A percentile compares a stretch with the other conserved stretches of the same genome.
phyloP scores from a whole-genome alignment of 2,797 vertebrate species.

The Otus scops region DNA sequence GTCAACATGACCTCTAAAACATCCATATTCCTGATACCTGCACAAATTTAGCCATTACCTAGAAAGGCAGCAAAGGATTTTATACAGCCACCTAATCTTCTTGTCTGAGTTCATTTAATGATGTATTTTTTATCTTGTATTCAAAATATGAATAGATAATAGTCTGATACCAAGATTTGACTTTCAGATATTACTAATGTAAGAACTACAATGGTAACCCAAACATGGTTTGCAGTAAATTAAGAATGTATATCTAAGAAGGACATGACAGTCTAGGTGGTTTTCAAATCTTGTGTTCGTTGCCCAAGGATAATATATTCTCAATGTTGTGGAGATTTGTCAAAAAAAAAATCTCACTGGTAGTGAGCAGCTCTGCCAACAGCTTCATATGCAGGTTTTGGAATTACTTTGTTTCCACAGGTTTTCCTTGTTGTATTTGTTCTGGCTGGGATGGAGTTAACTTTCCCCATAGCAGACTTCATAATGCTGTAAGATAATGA shows the following conservation, averaged over 20 bases:
- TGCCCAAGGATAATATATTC: background rate
- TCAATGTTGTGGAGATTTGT: background rate
- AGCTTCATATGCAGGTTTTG: background rate
- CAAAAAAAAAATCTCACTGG: background rate
- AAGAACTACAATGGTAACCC: background rate
- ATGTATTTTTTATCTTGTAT: background rate
- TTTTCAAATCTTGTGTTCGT: background rate
- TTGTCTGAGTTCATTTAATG: background rate
- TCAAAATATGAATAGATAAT: background rate
- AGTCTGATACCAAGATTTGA: background rate
- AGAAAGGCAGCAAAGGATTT: background rate
- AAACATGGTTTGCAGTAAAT: background rate
- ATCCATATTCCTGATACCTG: background rate
- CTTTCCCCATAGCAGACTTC: background rate
- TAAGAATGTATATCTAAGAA: background rate
- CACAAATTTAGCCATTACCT: background rate
- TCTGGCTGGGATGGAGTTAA: background rate
- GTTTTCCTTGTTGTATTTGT: background rate
- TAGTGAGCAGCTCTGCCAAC: background rate
- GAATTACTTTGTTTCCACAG: background rate
- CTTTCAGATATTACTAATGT: background rate
- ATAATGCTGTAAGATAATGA: background rate
- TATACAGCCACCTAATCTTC: background rate
- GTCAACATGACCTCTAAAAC: background rate
- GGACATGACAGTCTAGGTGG: background rate